These are phyloP conservation scores for Amphiprion clarkii DNA, from an alignment of 2,797 vertebrate species.

Conservation along the genomic window DNA sequence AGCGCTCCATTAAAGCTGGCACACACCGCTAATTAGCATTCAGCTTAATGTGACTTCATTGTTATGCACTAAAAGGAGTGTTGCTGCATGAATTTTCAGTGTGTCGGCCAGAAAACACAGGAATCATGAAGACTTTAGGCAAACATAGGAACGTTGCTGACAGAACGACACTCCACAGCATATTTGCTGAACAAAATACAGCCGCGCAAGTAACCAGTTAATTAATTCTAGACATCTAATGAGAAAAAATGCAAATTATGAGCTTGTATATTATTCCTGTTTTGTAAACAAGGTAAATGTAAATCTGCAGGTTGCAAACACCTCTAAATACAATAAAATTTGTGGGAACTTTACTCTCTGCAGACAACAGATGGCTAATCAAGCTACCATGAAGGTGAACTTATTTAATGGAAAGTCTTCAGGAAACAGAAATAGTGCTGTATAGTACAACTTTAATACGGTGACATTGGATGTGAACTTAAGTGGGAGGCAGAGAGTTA, in stretches of 20 bases:
- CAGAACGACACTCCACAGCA: not conserved
- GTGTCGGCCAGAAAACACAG: constrained; percentile 1
- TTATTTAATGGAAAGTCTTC: not conserved
- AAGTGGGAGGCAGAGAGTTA: constrained; percentile 11
- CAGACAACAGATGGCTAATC: not conserved
- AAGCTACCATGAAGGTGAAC: constrained; percentile 1
- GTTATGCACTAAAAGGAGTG: not conserved
- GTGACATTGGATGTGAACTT: constrained; percentile 13
- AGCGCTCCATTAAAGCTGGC: not conserved
- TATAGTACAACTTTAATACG: constrained; percentile 2
- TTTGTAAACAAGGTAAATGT: not conserved
- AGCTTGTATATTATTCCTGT: not conserved
- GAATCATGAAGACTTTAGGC: not conserved
- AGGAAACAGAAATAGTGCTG: constrained; percentile 4
- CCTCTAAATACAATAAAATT: not conserved
- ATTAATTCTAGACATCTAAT: not conserved
- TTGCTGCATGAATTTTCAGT: not conserved
- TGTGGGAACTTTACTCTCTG: not conserved
- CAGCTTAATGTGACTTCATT: not conserved
- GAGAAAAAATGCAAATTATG: not conserved
- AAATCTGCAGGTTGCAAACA: not conserved
- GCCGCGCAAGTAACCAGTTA: not conserved
- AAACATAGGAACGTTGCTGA: not conserved
- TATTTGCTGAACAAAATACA: not conserved
- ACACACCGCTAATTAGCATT: no score